phyloP scores from a whole-genome alignment of 2,797 vertebrate species.

The Graptemys geographica region DNA sequence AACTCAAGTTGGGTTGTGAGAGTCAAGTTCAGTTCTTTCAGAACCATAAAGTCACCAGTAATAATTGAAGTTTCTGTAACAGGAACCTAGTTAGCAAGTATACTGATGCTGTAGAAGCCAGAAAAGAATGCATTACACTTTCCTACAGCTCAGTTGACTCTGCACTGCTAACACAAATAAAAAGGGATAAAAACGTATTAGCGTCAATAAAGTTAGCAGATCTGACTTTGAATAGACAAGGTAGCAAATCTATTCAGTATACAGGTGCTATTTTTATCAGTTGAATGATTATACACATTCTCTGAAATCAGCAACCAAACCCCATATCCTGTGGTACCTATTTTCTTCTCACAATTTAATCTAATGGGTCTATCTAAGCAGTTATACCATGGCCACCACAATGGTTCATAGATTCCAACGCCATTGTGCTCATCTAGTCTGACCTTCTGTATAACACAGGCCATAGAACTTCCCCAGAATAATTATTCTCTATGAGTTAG shows the following conservation, averaged over 20 bases:
- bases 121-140: not conserved
- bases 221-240: not conserved
- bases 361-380: not conserved
- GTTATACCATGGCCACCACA: not conserved
- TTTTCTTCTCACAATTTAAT: not conserved
- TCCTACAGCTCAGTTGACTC: not conserved
- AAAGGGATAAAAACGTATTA: not conserved
- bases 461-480: too few species aligned
- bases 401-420: not conserved
- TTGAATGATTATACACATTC: not conserved
- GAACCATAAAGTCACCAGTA: not conserved
- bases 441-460: too few species aligned
- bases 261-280: not conserved
- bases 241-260: not conserved
- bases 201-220: not conserved
- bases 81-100: not conserved
- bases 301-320: not conserved
- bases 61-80: not conserved
- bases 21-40: not conserved
- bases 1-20: not conserved
- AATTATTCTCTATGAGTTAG: too few species aligned
- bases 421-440: too few species aligned
- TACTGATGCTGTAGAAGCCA: not conserved
- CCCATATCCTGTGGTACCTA: not conserved
- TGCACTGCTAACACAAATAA: not conserved